Base-by-base conservation (phyloP, 2,797 vertebrate species). In the Enteromius fasciolatus region DNA sequence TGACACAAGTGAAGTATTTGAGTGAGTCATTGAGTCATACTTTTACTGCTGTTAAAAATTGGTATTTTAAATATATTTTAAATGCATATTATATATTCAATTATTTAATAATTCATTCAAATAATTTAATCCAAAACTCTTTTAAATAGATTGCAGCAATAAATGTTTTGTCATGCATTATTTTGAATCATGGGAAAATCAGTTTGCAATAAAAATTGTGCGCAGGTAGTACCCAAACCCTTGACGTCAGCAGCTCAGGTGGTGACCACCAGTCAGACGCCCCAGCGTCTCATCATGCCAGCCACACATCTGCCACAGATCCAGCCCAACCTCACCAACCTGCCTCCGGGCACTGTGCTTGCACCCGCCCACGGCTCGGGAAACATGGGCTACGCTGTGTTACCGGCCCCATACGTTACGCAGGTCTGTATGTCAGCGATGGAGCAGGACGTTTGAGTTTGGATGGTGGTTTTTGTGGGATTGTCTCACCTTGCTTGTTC, bases 221-320 rank as follows among this genome's bases (percentile, higher is more conserved):
- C 4, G 1, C 73, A 99, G 98, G 96, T 99, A 87, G 96, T 95
- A 1, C 96, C 97, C 9, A 99, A 99, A 88, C 95, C 97, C 1
- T 88, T 99, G 84, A 95, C 95, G 31, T 92, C 96, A 68, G 81
- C 94, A 67, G 90, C 97, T 18, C 97, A 98, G 83, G 95, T 98
- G 11, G 95, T 98, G 18, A 96, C 96, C 25, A 95, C 96, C 33
- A 95, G 93, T 86, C 97, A 99, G 90, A 96, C 96, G 3, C 98
- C 98, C 83, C 98, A 99, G 70, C 94, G 98, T 64, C 96, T 99
- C 46, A 99, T 99, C 89, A 99, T 99, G 98, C 98, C 98, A 20
- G 98, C 98, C 36, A 97, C 98, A 0, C 95, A 97, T 17, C 94
- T 99, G 70, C 96, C 97, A 41, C 97, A 98, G 89, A 98, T 99